Base-by-base conservation (phyloP, 2,888 invertebrate species). In the Chymomyza caudatula region DNA sequence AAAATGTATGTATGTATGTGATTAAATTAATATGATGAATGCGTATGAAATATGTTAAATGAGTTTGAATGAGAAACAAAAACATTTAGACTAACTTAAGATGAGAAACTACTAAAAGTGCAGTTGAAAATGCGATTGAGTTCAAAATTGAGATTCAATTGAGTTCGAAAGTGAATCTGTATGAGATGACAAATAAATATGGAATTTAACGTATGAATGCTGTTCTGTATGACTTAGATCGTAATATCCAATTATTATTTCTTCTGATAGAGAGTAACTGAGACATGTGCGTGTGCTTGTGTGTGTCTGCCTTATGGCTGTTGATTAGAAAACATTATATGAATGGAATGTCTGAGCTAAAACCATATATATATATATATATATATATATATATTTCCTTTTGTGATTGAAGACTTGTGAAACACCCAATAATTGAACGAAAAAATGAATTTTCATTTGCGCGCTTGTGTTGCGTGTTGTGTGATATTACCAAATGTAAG, bases 401-500 rank as follows among this genome's bases (percentile, higher is more conserved):
- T 23, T 44, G 20, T 44, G 57, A 43, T 37, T 44, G 57, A 19
- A 42, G n/a, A 29, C 29, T 55, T 42, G 37, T 19, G 29, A 37
- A 42, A 42, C n/a, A n/a, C 6, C 13, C 13, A 55, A 25, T 17
- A 54, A 29, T 25, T 25, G 25, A 37, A 37, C 29, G 29, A 37
- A 37, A 37, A 37, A 37, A 37, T 37, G 29, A 37, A 37, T 37
- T 65, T 78, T 81, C 65, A 77, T 73, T 74, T 77, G 73, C 79
- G 80, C 80, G 80, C 75, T 73, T 69, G 85, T 80, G 74, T 71
- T 62, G 67, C 71, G 85, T 85, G 81, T 68, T 84, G 82, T 86
- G 82, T 82, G 82, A 82, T 82, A 82, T 81, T 86, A 82, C 69
- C 65, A 66, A 78, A 81, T 70, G 78, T 82, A 82, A 82, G 78